Conservation (phyloP, 1,140 invertebrate species). For the Leptestheria dahalacensis region DNA sequence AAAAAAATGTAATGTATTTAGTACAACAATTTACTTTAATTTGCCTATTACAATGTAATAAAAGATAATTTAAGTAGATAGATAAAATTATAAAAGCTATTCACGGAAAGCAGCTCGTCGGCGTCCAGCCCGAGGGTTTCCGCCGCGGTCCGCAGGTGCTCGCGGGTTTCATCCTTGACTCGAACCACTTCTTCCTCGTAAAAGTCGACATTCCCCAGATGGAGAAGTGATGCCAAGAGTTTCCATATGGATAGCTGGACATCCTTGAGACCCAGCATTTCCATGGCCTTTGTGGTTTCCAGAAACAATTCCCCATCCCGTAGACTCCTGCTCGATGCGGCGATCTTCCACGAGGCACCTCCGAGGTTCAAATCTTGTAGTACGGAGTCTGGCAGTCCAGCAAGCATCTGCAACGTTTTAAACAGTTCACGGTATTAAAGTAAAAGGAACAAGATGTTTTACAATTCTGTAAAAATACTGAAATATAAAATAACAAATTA, state of each 20-base stretch:
- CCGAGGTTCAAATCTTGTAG: neutral
- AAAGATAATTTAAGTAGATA: too few relatives aligned
- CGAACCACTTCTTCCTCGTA: neutral
- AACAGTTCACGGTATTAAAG: too few relatives aligned
- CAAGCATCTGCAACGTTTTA: conserved; percentile 1
- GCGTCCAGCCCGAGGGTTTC: neutral
- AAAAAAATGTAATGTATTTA: too few relatives aligned
- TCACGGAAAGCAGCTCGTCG: conserved; percentile 3
- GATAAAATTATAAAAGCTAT: too few relatives aligned
- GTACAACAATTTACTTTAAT: too few relatives aligned
- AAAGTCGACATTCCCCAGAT: conserved; percentile 15
- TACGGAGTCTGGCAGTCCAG: neutral
- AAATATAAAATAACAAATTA: too few relatives aligned
- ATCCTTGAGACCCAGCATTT: conserved; percentile 6
- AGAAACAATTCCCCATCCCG: neutral
- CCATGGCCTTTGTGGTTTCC: conserved; percentile 1
- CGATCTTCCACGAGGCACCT: neutral
- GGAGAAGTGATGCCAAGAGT: conserved; percentile 12
- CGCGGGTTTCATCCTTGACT: neutral
- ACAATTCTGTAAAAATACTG: too few relatives aligned
- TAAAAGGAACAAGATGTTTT: too few relatives aligned
- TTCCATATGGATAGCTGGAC: neutral
- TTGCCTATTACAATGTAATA: too few relatives aligned
- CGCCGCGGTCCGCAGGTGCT: neutral
- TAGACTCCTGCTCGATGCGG: neutral